A percentile compares a stretch with the other conserved stretches of the same genome.
Conservation (phyloP, 2,888 invertebrate genomes). For the Caradrina kadenii region DNA sequence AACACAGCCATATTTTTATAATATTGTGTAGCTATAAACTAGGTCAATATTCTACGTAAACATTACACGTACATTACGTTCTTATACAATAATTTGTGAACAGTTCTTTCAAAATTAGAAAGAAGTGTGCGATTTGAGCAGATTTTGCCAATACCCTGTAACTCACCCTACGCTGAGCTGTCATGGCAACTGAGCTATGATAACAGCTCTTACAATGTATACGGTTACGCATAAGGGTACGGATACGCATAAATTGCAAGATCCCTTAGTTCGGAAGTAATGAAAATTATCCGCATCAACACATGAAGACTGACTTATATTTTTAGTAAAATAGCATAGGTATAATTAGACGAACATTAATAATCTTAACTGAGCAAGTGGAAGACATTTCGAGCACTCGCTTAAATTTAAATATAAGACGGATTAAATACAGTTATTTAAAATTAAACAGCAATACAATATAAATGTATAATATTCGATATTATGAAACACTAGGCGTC, state of each 20-base stretch:
- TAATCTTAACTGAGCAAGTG: slow-evolving; percentile 36
- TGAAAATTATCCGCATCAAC: slow-evolving; percentile 21
- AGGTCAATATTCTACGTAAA: slow-evolving; percentile 70
- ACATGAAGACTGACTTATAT: slow-evolving; percentile 7
- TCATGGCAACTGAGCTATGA: slow-evolving; percentile 70
- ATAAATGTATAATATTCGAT: slow-evolving; percentile 8
- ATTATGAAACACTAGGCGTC: too few species aligned
- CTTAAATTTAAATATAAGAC: slow-evolving; percentile 45
- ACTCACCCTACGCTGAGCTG: slow-evolving; percentile 58
- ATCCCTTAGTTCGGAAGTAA: slow-evolving; percentile 28
- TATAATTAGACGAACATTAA: slow-evolving; percentile 26
- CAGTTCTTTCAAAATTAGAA: slow-evolving; percentile 68
- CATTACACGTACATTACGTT: slow-evolving; percentile 58
- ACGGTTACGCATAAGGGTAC: too few species aligned
- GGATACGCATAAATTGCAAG: too few species aligned
- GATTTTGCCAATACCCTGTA: slow-evolving; percentile 79
- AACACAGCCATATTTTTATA: slow-evolving; percentile 88
- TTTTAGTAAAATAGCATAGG: slow-evolving; percentile 30
- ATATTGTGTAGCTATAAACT: slow-evolving; percentile 71
- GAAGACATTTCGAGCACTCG: slow-evolving; percentile 51
- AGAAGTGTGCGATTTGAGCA: slow-evolving; percentile 77
- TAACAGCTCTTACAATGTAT: too few species aligned
- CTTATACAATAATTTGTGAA: slow-evolving; percentile 71
- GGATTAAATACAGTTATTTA: slow-evolving; percentile 47
- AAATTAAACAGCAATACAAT: slow-evolving; percentile 34